Conservation (phyloP, 1,140 invertebrate species). For the Palaemon carinicauda region DNA sequence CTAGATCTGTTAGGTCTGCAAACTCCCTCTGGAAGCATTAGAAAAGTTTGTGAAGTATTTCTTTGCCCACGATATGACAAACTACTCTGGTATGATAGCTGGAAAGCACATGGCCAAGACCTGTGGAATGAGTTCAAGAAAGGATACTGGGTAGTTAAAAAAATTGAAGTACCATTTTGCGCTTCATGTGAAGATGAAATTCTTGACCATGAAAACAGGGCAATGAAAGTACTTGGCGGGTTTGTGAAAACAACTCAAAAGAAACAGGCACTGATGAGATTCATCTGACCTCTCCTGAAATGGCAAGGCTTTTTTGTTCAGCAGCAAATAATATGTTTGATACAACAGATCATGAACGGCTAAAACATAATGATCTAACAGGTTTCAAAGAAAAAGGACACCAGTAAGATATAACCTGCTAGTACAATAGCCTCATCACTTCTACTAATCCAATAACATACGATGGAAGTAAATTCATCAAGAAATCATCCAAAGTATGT, state of each 20-base stretch:
- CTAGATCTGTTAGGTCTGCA: no score
- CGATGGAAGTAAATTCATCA: background rate
- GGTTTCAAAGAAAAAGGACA: background rate
- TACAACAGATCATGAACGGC: background rate
- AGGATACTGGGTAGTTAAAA: background rate
- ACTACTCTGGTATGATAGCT: no score
- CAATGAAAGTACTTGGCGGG: background rate
- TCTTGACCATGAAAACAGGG: conserved; percentile 6
- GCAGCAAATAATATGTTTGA: background rate
- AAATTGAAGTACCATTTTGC: background rate
- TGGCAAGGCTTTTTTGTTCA: background rate
- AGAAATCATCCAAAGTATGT: background rate
- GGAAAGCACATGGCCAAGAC: background rate
- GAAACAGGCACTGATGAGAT: background rate
- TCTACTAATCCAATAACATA: conserved; percentile 16
- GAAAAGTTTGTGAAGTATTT: no score
- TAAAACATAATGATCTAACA: background rate
- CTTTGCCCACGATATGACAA: no score
- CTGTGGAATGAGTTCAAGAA: background rate
- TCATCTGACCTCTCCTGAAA: background rate
- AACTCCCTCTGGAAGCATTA: no score
- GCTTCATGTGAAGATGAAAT: background rate
- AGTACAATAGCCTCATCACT: background rate
- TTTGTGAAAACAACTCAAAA: background rate
- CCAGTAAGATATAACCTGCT: background rate